Evolutionary conservation across 2,797 vertebrate genomes (phyloP), one percentile per base, ranked within the genome.

Genomic region (Champsocephalus esox): DNA sequence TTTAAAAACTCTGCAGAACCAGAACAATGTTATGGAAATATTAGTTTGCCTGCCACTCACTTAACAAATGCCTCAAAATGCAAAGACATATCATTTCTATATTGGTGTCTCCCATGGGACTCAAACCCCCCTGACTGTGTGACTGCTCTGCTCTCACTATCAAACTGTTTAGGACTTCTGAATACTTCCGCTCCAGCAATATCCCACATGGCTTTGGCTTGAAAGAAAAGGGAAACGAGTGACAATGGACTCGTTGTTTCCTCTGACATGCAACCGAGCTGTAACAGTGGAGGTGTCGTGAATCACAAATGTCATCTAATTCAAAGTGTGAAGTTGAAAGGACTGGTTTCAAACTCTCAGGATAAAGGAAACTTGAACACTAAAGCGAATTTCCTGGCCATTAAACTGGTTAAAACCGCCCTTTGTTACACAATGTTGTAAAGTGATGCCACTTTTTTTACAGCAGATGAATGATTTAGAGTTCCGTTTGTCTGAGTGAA

Each of bases 181-280:
- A 9, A 62, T 41, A 28, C 13, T 51, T 49, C 19, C 7, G 5
- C 44, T 46, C 8, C 58, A n/a, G 19, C 19, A 21, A 34, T 54
- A 28, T 49, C 48, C n/a, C 43, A 56, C 51, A 19, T 3, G 16
- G 24, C 56, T 55, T 32, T 41, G 9, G 13, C 19, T 49, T 12
- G 50, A 14, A 70, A 70, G 19, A 48, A 66, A 74, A 8, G 17
- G 34, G 43, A 61, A 48, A 28, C 19, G 2, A 16, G 54, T 12
- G 21, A 64, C 46, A 43, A 51, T n/a, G 4, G 49, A 38, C 59
- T 34, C 24, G 2, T 43, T 69, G 69, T 65, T 65, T 60, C 38
- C 52, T 54, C 24, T 7, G 6, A 55, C 43, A 24, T 50, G 65
- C 38, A 62, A 17, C 6, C 17, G 48, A 48, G 43, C 62, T 52